Base-by-base conservation (phyloP, 2,113 vertebrate genomes). In the Pimephales promelas region DNA sequence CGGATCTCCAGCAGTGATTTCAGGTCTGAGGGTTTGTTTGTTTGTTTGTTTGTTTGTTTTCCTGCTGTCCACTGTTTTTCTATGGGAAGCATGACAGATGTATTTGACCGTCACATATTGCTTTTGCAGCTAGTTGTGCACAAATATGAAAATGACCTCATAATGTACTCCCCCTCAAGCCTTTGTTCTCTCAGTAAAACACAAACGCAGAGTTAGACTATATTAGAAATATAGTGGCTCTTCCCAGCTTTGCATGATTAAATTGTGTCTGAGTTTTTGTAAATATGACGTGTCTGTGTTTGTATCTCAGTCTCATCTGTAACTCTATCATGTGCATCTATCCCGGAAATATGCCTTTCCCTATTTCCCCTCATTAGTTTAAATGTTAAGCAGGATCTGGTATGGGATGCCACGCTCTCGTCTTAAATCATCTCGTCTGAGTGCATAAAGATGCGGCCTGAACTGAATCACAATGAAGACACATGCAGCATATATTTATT, bases 401-500 rank as follows among this genome's bases (percentile, higher is more conserved):
- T 74, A 74, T 52, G 72, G 45, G 26, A 74, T 31, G 26, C 31
- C 74, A 57, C 22, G 7, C 74, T 40, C 11, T 40, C 74, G 16
- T 20, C 20, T 59, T n/a, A 77, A 77, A 40, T 57, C 11, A 54
- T 22, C 20, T 40, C 28, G 14, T n/a, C 11, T 16, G 74, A 8
- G 3, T 0, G 34, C 22, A 40, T 22, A 52, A 26, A 22, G 47
- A 20, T 20, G 26, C 11, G 7, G 14, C 22, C 31, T 77, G 74
- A 77, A 24, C 52, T 59, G 31, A 77, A 77, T 77, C 54, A 59
- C 74, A 77, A 76, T 76, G 28, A 14, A 40, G 11, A 77, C 31
- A 24, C 3, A 59, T 16, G 22, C 74, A 59, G 49, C 28, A 76
- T 56, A 36, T 54, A 36, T 54, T 31, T 13, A 75, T 10, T 10